Evolutionary conservation across 2,888 invertebrate species (phyloP), one percentile per base, ranked within the genome.

Genomic region (Ectemnius lituratus): DNA sequence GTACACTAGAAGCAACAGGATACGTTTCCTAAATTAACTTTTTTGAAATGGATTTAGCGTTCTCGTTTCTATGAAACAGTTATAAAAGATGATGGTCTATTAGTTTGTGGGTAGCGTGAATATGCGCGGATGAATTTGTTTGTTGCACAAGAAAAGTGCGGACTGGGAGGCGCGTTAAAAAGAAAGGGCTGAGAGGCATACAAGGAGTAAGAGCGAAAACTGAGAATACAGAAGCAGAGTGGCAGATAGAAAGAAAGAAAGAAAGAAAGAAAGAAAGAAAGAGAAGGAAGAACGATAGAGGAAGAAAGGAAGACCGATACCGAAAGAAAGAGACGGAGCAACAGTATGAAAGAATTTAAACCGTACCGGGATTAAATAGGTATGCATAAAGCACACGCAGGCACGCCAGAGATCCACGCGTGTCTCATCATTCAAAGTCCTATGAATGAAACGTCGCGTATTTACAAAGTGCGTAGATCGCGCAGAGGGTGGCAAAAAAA

Each of bases 61-160:
- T 79, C 79, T 73, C 76, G 78, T 82, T 82, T 82, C 79, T 80
- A 82, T 68, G 76, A 76, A 75, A 81, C 73, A 81, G 62, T 81
- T 79, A 75, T 63, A 62, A 76, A 68, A 37, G 37, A 37, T 37
- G 73, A 74, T 76, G 75, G 62, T 75, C 71, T 75, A 76, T 75
- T 72, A 76, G 76, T 71, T 75, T 59, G 73, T 69, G 65, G 69
- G 65, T 59, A 28, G 66, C 52, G 70, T 62, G 62, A 57, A 52
- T 56, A 66, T 16, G n/a, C n/a, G n/a, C n/a, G n/a, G n/a, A n/a
- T n/a, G n/a, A n/a, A n/a, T n/a, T n/a, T n/a, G n/a, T n/a, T n/a
- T n/a, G n/a, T n/a, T n/a, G n/a, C n/a, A n/a, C n/a, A n/a, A n/a
- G n/a, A n/a, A n/a, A n/a, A n/a, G n/a, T n/a, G n/a, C n/a, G n/a